These are phyloP conservation scores for Enteromius anoplus DNA, from an alignment of 2,797 vertebrate genomes.

Conservation along the genomic window DNA sequence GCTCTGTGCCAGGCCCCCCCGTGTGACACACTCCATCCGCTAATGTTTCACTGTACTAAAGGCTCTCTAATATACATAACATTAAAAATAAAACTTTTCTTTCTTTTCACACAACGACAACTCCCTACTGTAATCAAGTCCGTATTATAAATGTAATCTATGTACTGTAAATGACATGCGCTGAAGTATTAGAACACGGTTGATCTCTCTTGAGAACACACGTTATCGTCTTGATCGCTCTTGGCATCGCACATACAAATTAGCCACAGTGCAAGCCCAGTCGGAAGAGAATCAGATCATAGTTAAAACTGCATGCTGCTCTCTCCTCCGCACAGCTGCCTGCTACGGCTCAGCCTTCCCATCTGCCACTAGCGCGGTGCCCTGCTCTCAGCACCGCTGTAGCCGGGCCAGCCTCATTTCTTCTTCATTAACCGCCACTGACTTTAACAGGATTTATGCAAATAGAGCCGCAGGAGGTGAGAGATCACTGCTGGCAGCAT, in stretches of 20 bases:
- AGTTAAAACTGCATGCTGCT: conserved; percentile 17
- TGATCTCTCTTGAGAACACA: neutral
- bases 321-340: conserved; percentile 68
- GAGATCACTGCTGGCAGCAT: conserved; percentile 36
- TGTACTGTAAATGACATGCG: neutral
- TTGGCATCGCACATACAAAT: conserved; percentile 37
- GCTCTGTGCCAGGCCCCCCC: conserved; percentile 35
- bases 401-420: conserved; percentile 83
- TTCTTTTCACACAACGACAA: neutral
- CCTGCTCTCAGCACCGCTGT: conserved; percentile 82
- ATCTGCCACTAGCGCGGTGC: conserved; percentile 78
- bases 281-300: conserved; percentile 15
- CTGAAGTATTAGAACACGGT: neutral
- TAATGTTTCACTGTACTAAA: conserved; percentile 2
- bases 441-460: conserved; percentile 90
- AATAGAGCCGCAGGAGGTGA: conserved; percentile 81
- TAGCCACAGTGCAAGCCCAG: conserved; percentile 4
- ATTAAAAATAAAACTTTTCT: conserved; percentile 7
- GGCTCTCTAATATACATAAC: neutral
- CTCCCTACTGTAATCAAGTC: neutral
- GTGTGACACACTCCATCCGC: neutral
- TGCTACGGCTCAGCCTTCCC: conserved; percentile 83
- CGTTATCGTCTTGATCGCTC: conserved; percentile 28
- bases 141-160: neutral
- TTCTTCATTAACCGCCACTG: conserved; percentile 90